Conservation (phyloP, 2,888 invertebrate species). For the Caenorhabditis sp. region DNA sequence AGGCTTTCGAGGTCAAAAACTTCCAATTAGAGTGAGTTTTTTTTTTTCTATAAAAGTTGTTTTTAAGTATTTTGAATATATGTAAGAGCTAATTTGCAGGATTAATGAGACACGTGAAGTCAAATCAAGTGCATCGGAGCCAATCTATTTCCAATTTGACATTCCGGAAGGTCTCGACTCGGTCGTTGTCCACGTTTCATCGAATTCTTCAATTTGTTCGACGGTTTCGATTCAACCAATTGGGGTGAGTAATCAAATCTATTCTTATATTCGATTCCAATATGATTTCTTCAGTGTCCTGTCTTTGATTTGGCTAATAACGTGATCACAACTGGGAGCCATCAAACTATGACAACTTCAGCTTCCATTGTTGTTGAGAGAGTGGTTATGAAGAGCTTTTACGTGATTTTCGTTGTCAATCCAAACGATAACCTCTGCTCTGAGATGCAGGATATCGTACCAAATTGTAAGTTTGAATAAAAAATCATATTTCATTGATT, state of each 20-base stretch:
- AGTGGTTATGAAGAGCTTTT: constrained; percentile 76
- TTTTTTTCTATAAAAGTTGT: background rate
- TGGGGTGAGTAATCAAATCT: constrained; percentile 72
- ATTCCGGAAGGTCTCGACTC: constrained; percentile 74
- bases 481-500: constrained; percentile 8
- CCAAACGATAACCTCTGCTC: constrained; percentile 77
- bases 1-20: constrained; percentile 33
- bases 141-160: constrained; percentile 77
- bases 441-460: constrained; percentile 39
- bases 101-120: constrained; percentile 13
- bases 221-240: constrained; percentile 83
- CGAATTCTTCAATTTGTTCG: constrained; percentile 77
- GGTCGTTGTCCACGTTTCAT: constrained; percentile 71
- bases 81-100: no score
- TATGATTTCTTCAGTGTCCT: constrained; percentile 85
- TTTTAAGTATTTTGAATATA: background rate
- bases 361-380: constrained; percentile 80
- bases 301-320: constrained; percentile 83
- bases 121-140: constrained; percentile 74
- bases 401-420: constrained; percentile 82
- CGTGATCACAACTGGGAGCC: constrained; percentile 79
- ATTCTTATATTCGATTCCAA: no score
- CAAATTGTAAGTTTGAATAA: constrained; percentile 5
- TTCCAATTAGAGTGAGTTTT: constrained; percentile 45
- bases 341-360: constrained; percentile 80